These are phyloP conservation scores for Agonopterix alstromeriana DNA, from an alignment of 2,888 invertebrate genomes.

Conservation along the genomic window DNA sequence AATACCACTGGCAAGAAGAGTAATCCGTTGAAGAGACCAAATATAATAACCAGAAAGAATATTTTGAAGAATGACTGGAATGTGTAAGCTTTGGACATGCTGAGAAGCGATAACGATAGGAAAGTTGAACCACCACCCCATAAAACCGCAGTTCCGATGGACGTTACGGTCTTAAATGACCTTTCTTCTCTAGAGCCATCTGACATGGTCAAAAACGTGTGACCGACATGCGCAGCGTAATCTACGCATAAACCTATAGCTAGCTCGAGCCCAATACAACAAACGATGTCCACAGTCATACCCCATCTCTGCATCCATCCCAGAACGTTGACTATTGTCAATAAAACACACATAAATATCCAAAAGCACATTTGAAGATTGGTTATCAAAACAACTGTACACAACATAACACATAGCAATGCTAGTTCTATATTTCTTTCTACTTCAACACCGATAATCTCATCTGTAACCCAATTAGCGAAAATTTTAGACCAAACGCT, in stretches of 20 bases:
- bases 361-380: conserved; percentile 86
- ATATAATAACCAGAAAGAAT: conserved; percentile 84
- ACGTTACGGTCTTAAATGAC: conserved; percentile 79
- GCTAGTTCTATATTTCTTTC: conserved; percentile 86
- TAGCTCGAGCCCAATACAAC: conserved; percentile 87
- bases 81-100: conserved; percentile 84
- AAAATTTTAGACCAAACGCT: conserved; percentile 85
- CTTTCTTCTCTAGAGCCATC: conserved; percentile 74
- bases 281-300: conserved; percentile 87
- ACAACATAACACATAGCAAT: conserved; percentile 86
- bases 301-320: conserved; percentile 90
- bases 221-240: conserved; percentile 89
- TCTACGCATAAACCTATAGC: conserved; percentile 90
- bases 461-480: conserved; percentile 86
- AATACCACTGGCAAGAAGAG: conserved; percentile 85
- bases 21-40: conserved; percentile 87
- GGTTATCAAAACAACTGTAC: conserved; percentile 84
- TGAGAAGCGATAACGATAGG: conserved; percentile 82
- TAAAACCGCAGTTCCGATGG: conserved; percentile 86
- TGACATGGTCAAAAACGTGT: conserved; percentile 83
- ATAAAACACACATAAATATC: conserved; percentile 85
- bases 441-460: conserved; percentile 85
- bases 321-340: conserved; percentile 84
- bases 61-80: conserved; percentile 86
- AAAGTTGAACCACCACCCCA: conserved; percentile 88